These are phyloP conservation scores for Troglohyphantes excavatus DNA, from an alignment of 2,888 invertebrate genomes.

Conservation along the genomic window DNA sequence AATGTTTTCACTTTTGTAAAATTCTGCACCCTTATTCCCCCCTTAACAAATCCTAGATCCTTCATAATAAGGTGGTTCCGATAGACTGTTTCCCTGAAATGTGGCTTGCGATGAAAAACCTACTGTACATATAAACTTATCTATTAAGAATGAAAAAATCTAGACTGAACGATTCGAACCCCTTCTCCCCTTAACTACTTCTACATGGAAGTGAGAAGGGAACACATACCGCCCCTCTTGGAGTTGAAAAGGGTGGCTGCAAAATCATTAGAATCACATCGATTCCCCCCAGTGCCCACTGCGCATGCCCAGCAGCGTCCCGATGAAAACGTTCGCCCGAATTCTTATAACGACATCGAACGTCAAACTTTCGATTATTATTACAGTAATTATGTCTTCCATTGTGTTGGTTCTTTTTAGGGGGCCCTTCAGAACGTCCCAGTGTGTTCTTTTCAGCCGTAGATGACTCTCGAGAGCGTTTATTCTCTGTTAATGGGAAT, in stretches of 20 bases:
- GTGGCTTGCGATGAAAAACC: too few relatives aligned
- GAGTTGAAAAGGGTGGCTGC: constrained; percentile 48
- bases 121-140: too few relatives aligned
- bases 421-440: background rate
- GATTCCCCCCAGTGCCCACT: constrained; percentile 11
- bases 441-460: constrained; percentile 14
- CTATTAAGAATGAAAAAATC: too few relatives aligned
- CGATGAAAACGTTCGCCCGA: constrained; percentile 5
- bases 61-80: too few relatives aligned
- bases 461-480: background rate
- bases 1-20: too few relatives aligned
- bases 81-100: too few relatives aligned
- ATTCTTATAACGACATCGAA: constrained; percentile 56
- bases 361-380: constrained; percentile 65
- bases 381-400: constrained; percentile 44
- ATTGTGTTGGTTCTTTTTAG: constrained; percentile 17
- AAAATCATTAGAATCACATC: constrained; percentile 69
- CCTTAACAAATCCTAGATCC: too few relatives aligned
- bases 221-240: constrained; percentile 17
- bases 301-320: background rate
- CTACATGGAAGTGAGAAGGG: constrained; percentile 40
- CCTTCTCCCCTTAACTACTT: constrained; percentile 33
- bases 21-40: too few relatives aligned
- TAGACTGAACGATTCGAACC: background rate
- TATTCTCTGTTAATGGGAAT: constrained; percentile 29